Evolutionary conservation across 2,888 invertebrate genomes (phyloP), one percentile per base, ranked within the genome.

Genomic region (Trisateles emortualis): DNA sequence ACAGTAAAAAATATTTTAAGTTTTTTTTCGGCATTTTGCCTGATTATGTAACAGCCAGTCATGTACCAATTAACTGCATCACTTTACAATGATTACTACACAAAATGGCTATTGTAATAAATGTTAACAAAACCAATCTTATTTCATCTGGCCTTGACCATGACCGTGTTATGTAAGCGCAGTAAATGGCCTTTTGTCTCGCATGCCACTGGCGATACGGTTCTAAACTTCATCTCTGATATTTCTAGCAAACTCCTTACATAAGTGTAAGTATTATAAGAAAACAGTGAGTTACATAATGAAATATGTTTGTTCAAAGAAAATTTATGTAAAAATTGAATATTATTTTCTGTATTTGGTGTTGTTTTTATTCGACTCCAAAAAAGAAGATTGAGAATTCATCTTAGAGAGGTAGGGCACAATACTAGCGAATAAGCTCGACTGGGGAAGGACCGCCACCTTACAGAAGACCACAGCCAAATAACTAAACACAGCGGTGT

Each of bases 101-200:
- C 35, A 35, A 48, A 41, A 14, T 24, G 10, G 14, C 2, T 19
- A 43, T 38, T 13, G 1, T 42, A 33, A 19, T 26, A 38, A 2
- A 11, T 29, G 33, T 33, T 29, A 41, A 33, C 35, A 44, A 8
- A 40, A 32, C 49, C 41, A 35, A 33, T 30, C 5, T 41, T 33
- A 40, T 40, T 41, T 11, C 14, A 1, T 6, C 44, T 46, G 58
- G 62, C 81, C 82, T 82, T 79, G 81, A 44, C 76, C 76, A 48
- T 82, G 81, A 76, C 76, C 72, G 70, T 0, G 22, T 72, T 65
- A 60, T 55, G 65, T 52, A 64, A 65, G 43, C 43, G 49, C 29
- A 35, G 51, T 61, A 40, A 49, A 33, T 50, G 24, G 45, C 50
- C 62, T 65, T 74, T 70, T 49, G 71, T 63, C 52, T 52, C 69